Evolutionary conservation across 2,888 invertebrate genomes (phyloP).

Genomic region (Leptogaster cylindrica): DNA sequence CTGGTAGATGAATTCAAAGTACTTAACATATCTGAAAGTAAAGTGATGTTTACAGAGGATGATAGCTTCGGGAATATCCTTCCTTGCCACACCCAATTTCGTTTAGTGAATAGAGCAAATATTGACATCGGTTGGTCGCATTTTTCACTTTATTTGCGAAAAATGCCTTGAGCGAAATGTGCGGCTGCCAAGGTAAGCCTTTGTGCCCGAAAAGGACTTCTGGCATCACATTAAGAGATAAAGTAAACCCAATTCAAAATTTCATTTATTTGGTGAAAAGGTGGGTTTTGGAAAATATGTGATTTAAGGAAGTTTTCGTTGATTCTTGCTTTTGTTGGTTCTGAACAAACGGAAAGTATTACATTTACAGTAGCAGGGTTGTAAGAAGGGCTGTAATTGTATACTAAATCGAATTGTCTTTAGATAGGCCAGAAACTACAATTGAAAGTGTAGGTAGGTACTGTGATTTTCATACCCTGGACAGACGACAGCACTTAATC

Average conservation of each 20-base stretch:
- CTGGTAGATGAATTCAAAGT: constrained; percentile 37
- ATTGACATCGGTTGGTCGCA: constrained; percentile 43
- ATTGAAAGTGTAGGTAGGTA: too few relatives aligned
- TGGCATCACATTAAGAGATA: background rate
- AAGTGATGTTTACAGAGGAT: constrained; percentile 19
- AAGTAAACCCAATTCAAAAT: background rate
- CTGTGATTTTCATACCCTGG: too few relatives aligned
- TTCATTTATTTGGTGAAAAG: background rate
- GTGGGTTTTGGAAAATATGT: too few relatives aligned
- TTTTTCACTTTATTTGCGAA: constrained; percentile 31
- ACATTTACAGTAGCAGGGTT: too few relatives aligned
- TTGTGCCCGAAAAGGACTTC: background rate
- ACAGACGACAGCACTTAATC: too few relatives aligned
- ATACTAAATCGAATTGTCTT: too few relatives aligned
- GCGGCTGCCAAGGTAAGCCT: too few relatives aligned
- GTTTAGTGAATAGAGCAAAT: constrained; percentile 40
- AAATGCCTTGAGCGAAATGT: background rate
- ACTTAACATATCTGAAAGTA: constrained; percentile 43
- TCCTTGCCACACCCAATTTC: constrained; percentile 20
- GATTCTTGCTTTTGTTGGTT: too few relatives aligned
- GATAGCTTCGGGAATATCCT: constrained; percentile 29
- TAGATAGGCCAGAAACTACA: too few relatives aligned
- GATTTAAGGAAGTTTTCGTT: too few relatives aligned
- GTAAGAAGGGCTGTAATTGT: too few relatives aligned
- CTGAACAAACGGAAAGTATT: too few relatives aligned